phyloP scores from a whole-genome alignment of 2,113 vertebrate genomes.

The Micronisus gabar region DNA sequence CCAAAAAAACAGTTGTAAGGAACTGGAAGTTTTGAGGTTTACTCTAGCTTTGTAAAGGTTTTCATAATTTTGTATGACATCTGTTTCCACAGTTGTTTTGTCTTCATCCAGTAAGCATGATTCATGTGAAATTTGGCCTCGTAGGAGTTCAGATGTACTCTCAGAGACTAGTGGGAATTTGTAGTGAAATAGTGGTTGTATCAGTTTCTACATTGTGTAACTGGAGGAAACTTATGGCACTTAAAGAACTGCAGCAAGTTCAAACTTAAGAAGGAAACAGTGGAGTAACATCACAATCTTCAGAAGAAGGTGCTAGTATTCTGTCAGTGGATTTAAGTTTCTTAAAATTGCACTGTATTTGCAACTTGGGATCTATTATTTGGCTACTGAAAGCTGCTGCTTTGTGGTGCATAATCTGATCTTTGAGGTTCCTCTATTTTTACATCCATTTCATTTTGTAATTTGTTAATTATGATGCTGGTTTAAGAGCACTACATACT shows the following conservation, averaged over 20 bases:
- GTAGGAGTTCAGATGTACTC: not conserved
- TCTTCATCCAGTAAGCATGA: not conserved
- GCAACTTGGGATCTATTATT: not conserved
- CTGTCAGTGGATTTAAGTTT: not conserved
- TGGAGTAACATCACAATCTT: not conserved
- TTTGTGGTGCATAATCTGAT: not conserved
- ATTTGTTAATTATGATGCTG: not conserved
- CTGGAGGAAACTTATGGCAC: not conserved
- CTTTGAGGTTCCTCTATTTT: not conserved
- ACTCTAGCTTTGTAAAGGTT: not conserved
- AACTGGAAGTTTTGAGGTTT: not conserved
- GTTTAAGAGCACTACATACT: not conserved
- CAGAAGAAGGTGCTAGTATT: not conserved
- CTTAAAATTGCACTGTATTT: not conserved
- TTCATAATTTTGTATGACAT: not conserved
- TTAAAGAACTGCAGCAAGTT: not conserved
- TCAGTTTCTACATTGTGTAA: not conserved
- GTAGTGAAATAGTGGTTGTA: not conserved
- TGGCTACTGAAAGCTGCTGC: not conserved
- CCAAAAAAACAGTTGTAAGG: not conserved
- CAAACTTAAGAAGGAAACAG: not conserved
- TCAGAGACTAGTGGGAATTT: not conserved
- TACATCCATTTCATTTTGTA: not conserved
- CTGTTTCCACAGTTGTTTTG: not conserved
- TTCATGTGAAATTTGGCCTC: not conserved